These are phyloP conservation scores for Endotricha flammealis DNA, from an alignment of 2,888 invertebrate species.

Conservation along the genomic window DNA sequence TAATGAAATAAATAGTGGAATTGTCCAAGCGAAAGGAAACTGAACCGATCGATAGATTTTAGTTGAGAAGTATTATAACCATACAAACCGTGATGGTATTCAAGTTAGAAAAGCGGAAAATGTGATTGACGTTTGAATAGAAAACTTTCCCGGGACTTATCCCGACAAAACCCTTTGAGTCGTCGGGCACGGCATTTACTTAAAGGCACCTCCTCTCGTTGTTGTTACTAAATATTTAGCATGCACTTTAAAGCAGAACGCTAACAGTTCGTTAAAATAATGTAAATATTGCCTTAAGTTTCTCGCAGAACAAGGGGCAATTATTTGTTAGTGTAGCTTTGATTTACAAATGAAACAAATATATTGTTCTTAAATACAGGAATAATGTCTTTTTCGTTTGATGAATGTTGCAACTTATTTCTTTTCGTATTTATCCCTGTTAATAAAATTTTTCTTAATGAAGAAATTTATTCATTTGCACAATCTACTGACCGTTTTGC, in stretches of 20 bases:
- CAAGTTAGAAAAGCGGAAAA: constrained; percentile 25
- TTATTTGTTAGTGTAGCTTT: constrained; percentile 27
- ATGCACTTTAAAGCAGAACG: constrained; percentile 32
- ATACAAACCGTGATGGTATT: constrained; percentile 15
- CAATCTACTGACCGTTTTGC: no score
- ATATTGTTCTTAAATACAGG: constrained; percentile 14
- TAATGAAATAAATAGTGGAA: no score
- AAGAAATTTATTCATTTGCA: no score
- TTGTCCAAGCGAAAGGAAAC: background rate
- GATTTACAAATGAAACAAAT: constrained; percentile 25
- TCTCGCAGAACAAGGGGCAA: constrained; percentile 23
- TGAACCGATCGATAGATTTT: constrained; percentile 4
- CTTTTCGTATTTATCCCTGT: no score
- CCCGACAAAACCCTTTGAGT: constrained; percentile 26
- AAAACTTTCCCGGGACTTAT: constrained; percentile 26
- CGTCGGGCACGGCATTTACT: constrained; percentile 22
- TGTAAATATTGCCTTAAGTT: constrained; percentile 32
- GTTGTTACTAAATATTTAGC: constrained; percentile 32
- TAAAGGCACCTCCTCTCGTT: constrained; percentile 25
- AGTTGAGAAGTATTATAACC: constrained; percentile 9
- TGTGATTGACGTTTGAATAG: constrained; percentile 29
- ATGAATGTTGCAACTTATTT: no score
- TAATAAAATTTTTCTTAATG: no score
- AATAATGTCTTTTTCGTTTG: constrained; percentile 5
- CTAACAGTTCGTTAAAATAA: constrained; percentile 35